Evolutionary conservation across 2,888 invertebrate species (phyloP), one percentile per base, ranked within the genome.

Genomic region (Clusia tigrina): DNA sequence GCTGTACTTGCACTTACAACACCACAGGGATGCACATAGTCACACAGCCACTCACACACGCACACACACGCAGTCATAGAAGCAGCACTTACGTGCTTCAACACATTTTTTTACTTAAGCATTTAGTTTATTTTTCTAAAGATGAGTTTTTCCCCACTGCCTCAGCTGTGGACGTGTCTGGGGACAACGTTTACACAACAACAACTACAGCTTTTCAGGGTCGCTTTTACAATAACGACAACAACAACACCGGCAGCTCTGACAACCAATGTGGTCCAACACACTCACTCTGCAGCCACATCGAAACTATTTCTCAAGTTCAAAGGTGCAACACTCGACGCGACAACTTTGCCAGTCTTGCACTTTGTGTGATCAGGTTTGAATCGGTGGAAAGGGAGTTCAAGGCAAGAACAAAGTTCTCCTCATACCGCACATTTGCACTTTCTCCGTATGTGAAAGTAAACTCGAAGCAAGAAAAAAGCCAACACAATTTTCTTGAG

Each of bases 381-480:
- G n/a, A n/a, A n/a, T n/a, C n/a, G n/a, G n/a, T n/a, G n/a, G n/a
- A n/a, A n/a, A n/a, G n/a, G 32, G 6, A 32, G 32, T 12, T 9
- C 6, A 10, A 42, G 42, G n/a, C 42, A 42, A 15, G 15, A 42
- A 42, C 42, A 42, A 42, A 42, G 2, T n/a, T 42, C n/a, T 42
- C 10, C 42, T 3, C 42, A 15, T n/a, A 42, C 42, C n/a, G 6
- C 42, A 15, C 32, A 32, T 32, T 32, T 32, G 5, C 32, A 5
- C 42, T 42, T 42, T 42, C 42, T n/a, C 12, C n/a, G 42, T 15
- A 42, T 42, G 42, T n/a, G 42, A 42, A 42, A 42, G n/a, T 42
- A 42, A 42, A 42, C 42, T 42, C 10, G n/a, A 42, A n/a, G n/a
- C 42, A 42, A 42, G n/a, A 32, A 32, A 32, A 32, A 32, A 32